Evolutionary conservation across 2,888 invertebrate species (phyloP), one percentile per base, ranked within the genome.

Genomic region (Caenorhabditis plicata): DNA sequence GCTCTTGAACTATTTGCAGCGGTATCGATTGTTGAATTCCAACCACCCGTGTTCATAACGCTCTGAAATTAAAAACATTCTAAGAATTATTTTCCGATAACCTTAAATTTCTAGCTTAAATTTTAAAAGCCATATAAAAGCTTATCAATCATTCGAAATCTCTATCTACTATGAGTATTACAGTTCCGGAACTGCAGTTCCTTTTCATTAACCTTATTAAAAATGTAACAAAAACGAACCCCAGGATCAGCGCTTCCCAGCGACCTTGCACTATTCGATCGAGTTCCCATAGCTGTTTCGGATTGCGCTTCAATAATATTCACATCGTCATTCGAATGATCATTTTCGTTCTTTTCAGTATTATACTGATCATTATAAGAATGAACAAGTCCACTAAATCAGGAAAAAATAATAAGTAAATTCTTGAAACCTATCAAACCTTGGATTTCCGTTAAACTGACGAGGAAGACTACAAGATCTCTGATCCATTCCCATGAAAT

Each of bases 1-100:
- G 62, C 58, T 13, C 66, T 52, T 13, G 71, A 70, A 47, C 69
- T 72, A 45, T 68, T 60, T 8, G 67, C 64, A 7, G 68, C 68
- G 1, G 73, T 73, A 31, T 71, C 68, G 22, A 66, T 46, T 0
- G 55, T 57, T 4, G 64, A 64, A 35, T 66, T 63, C 62, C 65
- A 71, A 3, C 70, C 70, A 11, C 56, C 49, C 2, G 40, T 53
- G 15, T 49, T 53, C 49, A 49, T 61, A 2, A 55, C 50, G 35
- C 61, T 61, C 43, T 52, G 46, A 17, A 45, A 45, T 35, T n/a
- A 4, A 11, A 29, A n/a, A n/a, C n/a, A n/a, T n/a, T n/a, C n/a
- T n/a, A n/a, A n/a, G n/a, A n/a, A n/a, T n/a, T n/a, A n/a, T n/a
- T n/a, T n/a, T n/a, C n/a, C n/a, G n/a, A n/a, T n/a, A n/a, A n/a